A percentile compares a stretch with the other conserved stretches of the same genome.
Evolutionary conservation across 2,888 invertebrate species (phyloP).

Genomic region (Drosophila longiperda): DNA sequence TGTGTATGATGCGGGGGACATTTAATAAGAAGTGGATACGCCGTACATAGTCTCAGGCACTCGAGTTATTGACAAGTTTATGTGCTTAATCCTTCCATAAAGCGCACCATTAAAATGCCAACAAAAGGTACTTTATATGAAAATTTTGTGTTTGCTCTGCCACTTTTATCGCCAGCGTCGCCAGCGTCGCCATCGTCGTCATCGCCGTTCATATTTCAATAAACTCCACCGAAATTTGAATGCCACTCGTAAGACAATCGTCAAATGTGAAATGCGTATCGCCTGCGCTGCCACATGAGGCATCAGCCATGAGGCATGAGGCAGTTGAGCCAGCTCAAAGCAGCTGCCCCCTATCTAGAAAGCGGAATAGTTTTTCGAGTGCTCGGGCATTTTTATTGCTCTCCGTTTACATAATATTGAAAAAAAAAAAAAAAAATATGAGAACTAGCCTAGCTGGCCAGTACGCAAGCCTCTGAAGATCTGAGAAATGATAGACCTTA

Average conservation of each 20-base stretch:
- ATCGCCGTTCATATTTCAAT: slow-evolving; percentile 76
- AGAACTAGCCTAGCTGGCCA: slow-evolving; percentile 13
- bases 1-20: slow-evolving; percentile 67
- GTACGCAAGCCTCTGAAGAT: background rate
- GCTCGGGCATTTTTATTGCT: slow-evolving; percentile 82
- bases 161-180: slow-evolving; percentile 68
- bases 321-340: slow-evolving; percentile 46
- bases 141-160: slow-evolving; percentile 65
- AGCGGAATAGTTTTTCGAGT: slow-evolving; percentile 47
- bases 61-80: slow-evolving; percentile 83
- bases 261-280: slow-evolving; percentile 68
- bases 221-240: slow-evolving; percentile 79
- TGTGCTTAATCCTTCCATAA: slow-evolving; percentile 83
- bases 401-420: slow-evolving; percentile 64
- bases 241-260: slow-evolving; percentile 69
- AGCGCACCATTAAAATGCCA: slow-evolving; percentile 82
- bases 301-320: background rate
- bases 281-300: slow-evolving; percentile 66
- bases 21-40: slow-evolving; percentile 68
- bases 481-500: background rate
- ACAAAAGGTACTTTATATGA: slow-evolving; percentile 82
- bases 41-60: slow-evolving; percentile 64
- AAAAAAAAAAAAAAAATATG: slow-evolving; percentile 19
- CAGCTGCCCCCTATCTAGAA: slow-evolving; percentile 31
- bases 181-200: slow-evolving; percentile 29